Conservation (phyloP, 2,797 vertebrate genomes). For the Gadopsis marmoratus region DNA sequence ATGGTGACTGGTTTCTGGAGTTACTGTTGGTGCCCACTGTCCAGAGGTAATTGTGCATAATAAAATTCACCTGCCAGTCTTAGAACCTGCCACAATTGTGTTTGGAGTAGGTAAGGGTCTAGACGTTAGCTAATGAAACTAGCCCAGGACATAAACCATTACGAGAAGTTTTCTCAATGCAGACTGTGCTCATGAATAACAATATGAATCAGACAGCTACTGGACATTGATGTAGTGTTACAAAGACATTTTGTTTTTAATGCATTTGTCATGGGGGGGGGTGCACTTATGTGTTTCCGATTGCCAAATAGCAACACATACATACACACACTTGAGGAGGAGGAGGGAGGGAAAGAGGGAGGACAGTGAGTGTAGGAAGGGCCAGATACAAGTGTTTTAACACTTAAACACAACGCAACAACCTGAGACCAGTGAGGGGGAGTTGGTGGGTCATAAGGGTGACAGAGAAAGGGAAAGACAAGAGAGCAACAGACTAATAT, state of each 20-base stretch:
- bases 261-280: constrained; percentile 31
- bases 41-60: background rate
- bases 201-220: constrained; percentile 22
- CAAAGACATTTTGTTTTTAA: constrained; percentile 15
- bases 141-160: constrained; percentile 7
- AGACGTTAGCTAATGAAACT: background rate
- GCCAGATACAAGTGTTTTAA: constrained; percentile 58
- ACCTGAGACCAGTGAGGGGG: constrained; percentile 78
- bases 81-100: background rate
- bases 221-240: constrained; percentile 29
- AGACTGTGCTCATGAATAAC: constrained; percentile 36
- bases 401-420: constrained; percentile 72
- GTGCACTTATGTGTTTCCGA: constrained; percentile 67
- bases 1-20: constrained; percentile 4
- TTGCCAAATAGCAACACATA: constrained; percentile 58
- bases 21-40: background rate
- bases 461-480: constrained; percentile 37
- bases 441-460: background rate
- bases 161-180: background rate
- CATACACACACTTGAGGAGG: constrained; percentile 38
- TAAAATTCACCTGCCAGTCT: background rate
- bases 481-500: constrained; percentile 47
- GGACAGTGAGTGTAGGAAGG: constrained; percentile 25
- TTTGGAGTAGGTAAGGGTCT: constrained; percentile 2
- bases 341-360: constrained; percentile 13